Evolutionary conservation across 2,113 vertebrate species (phyloP).

Genomic region (mouse (Mus musculus)): GRCm39 chr11:101319001-101319500

Average conservation of each 20-base stretch:
- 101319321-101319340: not conserved
- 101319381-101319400: not conserved
- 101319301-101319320: not conserved
- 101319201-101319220: slow-evolving; percentile 79
- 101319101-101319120: slow-evolving; percentile 24
- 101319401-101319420: not conserved
- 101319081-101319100: slow-evolving; percentile 29
- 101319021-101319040: not conserved
- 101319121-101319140: slow-evolving; percentile 56
- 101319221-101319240: not conserved
- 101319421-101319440: not conserved
- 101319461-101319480: slow-evolving; percentile 27
- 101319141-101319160: slow-evolving; percentile 68
- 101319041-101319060: not conserved
- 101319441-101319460: slow-evolving; percentile 7
- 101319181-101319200: slow-evolving; percentile 87
- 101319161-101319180: slow-evolving; percentile 79
- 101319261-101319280: not conserved
- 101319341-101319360: not conserved
- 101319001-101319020: too few species aligned
- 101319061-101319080: not conserved
- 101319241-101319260: slow-evolving; percentile 19
- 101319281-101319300: not conserved
- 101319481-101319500: not conserved
- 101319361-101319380: not conserved